These are phyloP conservation scores for Lithophane semibrunnea DNA, from an alignment of 2,888 invertebrate species.

Conservation along the genomic window DNA sequence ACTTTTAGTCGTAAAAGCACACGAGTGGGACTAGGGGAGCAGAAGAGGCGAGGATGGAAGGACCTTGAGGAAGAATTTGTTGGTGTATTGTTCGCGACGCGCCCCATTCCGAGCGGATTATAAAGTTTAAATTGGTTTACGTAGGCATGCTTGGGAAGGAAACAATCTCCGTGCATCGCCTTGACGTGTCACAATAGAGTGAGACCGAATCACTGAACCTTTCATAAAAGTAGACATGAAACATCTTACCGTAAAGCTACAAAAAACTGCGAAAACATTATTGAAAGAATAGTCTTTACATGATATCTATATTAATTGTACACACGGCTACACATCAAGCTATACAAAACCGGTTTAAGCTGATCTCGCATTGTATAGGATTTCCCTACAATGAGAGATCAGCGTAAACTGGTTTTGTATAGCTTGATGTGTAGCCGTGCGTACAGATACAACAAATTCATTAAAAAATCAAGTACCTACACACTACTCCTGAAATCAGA, in stretches of 20 bases:
- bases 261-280: neutral
- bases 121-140: conserved; percentile 75
- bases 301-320: neutral
- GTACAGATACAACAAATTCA: conserved; percentile 1
- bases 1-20: conserved; percentile 33
- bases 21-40: conserved; percentile 36
- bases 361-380: no score
- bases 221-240: conserved; percentile 4
- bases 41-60: conserved; percentile 39
- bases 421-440: no score
- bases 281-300: neutral
- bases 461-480: neutral
- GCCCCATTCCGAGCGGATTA: conserved; percentile 68
- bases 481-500: neutral
- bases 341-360: no score
- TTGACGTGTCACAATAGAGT: conserved; percentile 39
- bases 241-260: neutral
- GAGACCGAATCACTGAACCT: conserved; percentile 9
- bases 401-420: no score
- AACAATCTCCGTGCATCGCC: conserved; percentile 58
- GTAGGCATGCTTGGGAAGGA: conserved; percentile 59
- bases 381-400: no score
- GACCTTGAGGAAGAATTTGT: conserved; percentile 66
- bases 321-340: no score
- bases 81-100: conserved; percentile 64